Evolutionary conservation across 2,113 vertebrate species (phyloP), one percentile per base, ranked within the genome.

Genomic region (Hepsetus odoe): DNA sequence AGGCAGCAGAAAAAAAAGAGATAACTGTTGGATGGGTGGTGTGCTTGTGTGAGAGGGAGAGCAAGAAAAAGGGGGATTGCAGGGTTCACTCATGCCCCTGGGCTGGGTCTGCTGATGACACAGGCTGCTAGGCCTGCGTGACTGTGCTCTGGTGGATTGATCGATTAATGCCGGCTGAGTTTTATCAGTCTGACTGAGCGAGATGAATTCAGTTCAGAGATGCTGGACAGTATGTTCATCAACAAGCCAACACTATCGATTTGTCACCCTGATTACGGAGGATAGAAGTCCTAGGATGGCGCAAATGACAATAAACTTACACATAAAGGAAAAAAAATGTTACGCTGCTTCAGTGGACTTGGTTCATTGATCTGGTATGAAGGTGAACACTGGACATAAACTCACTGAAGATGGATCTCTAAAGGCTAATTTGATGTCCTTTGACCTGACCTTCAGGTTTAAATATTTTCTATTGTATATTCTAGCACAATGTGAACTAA

Each of bases 1-100:
- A 92, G 95, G 72, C 96, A 97, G 83, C 96, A 98, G 86, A 96
- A 95, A 83, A 96, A 92, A 89, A 98, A 96, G 86, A 97, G 96
- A 96, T 97, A 96, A 95, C 69, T 49, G 10, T 49, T 28, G 20
- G 20, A n/a, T 20, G 59, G 30, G 20, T 9, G 16, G 32, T 22
- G 8, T 33, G 61, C 4, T 49, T 32, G 44, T 58, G 22, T n/a
- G 22, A 70, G 67, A n/a, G 16, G 20, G 74, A 18, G 13, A 49
- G 44, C 9, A 7, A 42, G 40, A 14, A 14, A 65, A 12, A 51
- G 13, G 28, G 26, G 65, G 18, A 33, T 72, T 42, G 22, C 55
- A 40, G 40, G 62, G 62, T 68, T 51, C 42, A 14, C 22, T 64
- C 44, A 20, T 24, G 68, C 68, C 77, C 55, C 68, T 64, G 33